Evolutionary conservation across 2,888 invertebrate genomes (phyloP).

Genomic region (Scrobipalpa costella): DNA sequence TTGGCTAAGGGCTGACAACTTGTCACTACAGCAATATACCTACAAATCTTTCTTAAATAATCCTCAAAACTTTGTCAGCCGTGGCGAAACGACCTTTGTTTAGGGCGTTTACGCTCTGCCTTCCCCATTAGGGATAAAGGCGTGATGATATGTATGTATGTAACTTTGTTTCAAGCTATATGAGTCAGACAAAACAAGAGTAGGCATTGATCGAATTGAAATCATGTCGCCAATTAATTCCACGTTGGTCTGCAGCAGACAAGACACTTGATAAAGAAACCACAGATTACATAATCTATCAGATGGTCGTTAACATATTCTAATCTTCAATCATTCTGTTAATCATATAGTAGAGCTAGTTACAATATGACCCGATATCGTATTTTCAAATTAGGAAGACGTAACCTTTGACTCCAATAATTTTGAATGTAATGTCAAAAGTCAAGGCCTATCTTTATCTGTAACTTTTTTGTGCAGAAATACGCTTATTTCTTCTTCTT

Average conservation of each 20-base stretch:
- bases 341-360: too few species aligned
- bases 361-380: too few species aligned
- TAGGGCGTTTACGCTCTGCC: too few species aligned
- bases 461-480: neutral
- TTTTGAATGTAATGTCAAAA: neutral
- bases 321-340: too few species aligned
- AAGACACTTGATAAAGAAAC: neutral
- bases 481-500: neutral
- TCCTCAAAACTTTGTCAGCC: too few species aligned
- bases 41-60: too few species aligned
- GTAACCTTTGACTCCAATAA: neutral
- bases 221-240: constrained; percentile 22
- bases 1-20: too few species aligned
- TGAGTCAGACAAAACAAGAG: neutral
- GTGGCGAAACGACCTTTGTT: too few species aligned
- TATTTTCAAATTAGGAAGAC: too few species aligned
- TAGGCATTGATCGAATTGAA: constrained; percentile 15
- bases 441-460: neutral
- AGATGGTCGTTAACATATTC: neutral
- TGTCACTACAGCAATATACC: too few species aligned
- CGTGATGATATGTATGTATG: too few species aligned
- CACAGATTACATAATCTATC: constrained; percentile 1
- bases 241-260: constrained; percentile 3
- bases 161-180: neutral
- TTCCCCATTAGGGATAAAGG: too few species aligned